Evolutionary conservation across 2,888 invertebrate species (phyloP).

Genomic region (Pteria penguin): DNA sequence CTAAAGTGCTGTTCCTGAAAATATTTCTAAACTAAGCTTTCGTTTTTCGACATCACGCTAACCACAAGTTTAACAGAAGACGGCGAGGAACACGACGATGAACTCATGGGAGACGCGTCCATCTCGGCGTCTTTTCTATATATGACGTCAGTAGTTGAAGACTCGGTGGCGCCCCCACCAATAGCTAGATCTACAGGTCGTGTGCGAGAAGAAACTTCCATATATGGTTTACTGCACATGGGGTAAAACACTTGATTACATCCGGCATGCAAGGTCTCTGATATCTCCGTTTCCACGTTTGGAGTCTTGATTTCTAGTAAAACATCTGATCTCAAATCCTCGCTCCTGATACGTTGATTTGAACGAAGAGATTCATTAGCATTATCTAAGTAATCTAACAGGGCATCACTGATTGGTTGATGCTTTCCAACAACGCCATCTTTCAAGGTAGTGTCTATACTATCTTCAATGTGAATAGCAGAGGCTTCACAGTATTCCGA

Average conservation of each 20-base stretch:
- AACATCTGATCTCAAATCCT: background rate
- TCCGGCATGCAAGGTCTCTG: background rate
- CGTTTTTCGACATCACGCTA: background rate
- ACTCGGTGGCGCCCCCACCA: too few species aligned
- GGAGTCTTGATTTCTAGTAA: background rate
- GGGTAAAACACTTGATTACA: background rate
- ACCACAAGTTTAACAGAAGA: background rate
- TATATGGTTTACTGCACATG: background rate
- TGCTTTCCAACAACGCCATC: too few species aligned
- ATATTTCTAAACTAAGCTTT: background rate
- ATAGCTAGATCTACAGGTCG: background rate
- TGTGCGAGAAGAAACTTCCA: background rate
- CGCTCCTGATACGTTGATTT: background rate
- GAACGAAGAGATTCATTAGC: too few species aligned
- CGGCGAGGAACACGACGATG: background rate
- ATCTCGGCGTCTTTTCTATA: background rate
- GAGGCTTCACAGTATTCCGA: background rate
- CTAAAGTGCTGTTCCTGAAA: too few species aligned
- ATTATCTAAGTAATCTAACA: too few species aligned
- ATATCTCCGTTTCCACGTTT: background rate
- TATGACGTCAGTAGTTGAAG: too few species aligned
- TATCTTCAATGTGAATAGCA: background rate
- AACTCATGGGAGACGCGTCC: background rate
- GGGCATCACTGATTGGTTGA: background rate
- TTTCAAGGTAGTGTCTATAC: too few species aligned